Evolutionary conservation across 37 sponge, comb jelly and placozoan species (phyloP).

Genomic region (Amphimedon queenslandica): DNA sequence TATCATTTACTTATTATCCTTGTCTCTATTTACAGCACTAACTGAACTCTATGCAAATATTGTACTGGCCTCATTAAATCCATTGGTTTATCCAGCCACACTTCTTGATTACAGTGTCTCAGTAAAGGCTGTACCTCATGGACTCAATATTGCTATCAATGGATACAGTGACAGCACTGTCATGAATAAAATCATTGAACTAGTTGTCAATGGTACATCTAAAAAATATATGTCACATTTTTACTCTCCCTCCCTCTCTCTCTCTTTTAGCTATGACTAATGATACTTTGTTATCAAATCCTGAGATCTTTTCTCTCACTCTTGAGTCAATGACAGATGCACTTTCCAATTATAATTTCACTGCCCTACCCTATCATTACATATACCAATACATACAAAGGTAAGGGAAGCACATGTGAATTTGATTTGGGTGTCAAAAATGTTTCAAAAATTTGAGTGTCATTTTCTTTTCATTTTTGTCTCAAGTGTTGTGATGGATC

Average conservation of each 20-base stretch:
- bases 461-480: neutral
- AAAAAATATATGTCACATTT: too few relatives aligned
- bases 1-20: neutral
- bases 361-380: slow-evolving; percentile 35
- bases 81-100: slow-evolving; percentile 30
- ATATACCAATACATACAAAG: slow-evolving; percentile 41
- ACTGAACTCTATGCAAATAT: slow-evolving; percentile 10
- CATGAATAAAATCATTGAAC: slow-evolving; percentile 11
- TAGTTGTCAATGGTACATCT: neutral
- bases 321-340: neutral
- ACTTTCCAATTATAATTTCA: slow-evolving; percentile 44
- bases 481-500: slow-evolving; percentile 44
- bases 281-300: neutral
- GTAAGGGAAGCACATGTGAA: slow-evolving; percentile 17
- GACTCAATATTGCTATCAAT: slow-evolving; percentile 37
- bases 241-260: neutral
- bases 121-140: slow-evolving; percentile 16
- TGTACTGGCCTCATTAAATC: slow-evolving; percentile 1
- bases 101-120: slow-evolving; percentile 26
- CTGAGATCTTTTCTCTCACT: slow-evolving; percentile 6
- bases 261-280: neutral
- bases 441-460: neutral
- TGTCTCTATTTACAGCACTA: slow-evolving; percentile 12
- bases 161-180: slow-evolving; percentile 67
- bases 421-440: neutral